Evolutionary conservation across 2,888 invertebrate genomes (phyloP).

Genomic region (Diabrotica balteata): DNA sequence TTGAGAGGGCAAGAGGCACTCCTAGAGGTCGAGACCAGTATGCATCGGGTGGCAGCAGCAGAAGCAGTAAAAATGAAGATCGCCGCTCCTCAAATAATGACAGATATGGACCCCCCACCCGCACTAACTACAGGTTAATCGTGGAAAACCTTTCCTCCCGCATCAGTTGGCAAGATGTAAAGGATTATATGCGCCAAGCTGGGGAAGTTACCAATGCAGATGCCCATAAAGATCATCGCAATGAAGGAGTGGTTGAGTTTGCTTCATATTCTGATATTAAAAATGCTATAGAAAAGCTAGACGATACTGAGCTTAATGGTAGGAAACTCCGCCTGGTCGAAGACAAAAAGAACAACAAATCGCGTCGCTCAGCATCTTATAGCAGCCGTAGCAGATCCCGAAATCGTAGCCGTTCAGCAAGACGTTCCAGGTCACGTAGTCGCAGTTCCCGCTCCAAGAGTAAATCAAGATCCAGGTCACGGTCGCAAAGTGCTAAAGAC

Average conservation of each 20-base stretch:
- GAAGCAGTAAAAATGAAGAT: slow-evolving; percentile 46
- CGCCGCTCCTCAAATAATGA: slow-evolving; percentile 57
- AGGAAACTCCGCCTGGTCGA: slow-evolving; percentile 90
- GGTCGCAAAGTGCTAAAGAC: slow-evolving; percentile 40
- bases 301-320: slow-evolving; percentile 96
- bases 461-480: slow-evolving; percentile 48
- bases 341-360: slow-evolving; percentile 71
- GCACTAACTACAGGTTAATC: slow-evolving; percentile 95
- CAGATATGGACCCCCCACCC: slow-evolving; percentile 91
- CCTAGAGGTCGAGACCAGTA: slow-evolving; percentile 71
- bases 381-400: slow-evolving; percentile 59
- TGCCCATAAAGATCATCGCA: slow-evolving; percentile 94
- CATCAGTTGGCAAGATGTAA: slow-evolving; percentile 99
- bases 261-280: slow-evolving; percentile 94
- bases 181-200: slow-evolving; percentile 99
- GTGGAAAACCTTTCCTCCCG: slow-evolving; percentile 98
- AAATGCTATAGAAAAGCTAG: slow-evolving; percentile 94
- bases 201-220: slow-evolving; percentile 99
- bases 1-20: slow-evolving; percentile 75
- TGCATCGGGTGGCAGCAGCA: slow-evolving; percentile 46
- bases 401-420: slow-evolving; percentile 61
- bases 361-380: slow-evolving; percentile 59
- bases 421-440: slow-evolving; percentile 72
- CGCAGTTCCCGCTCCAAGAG: slow-evolving; percentile 55
- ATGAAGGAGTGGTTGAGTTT: slow-evolving; percentile 97